phyloP scores from a whole-genome alignment of 2,888 invertebrate species.

The Athalia rosae region DNA sequence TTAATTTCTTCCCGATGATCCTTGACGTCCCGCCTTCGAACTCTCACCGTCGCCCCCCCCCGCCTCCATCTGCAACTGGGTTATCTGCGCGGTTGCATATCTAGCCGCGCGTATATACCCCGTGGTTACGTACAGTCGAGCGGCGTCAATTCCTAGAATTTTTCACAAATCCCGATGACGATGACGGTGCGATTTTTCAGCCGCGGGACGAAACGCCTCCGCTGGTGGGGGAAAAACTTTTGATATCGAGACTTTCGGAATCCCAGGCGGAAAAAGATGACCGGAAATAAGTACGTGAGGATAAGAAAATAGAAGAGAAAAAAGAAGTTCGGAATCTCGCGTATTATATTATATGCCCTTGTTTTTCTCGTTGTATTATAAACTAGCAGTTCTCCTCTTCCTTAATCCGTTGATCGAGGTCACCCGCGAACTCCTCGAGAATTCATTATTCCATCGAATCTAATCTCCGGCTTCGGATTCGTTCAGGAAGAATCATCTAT shows the following conservation, averaged over 20 bases:
- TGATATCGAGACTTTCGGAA: no score
- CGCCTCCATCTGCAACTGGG: neutral
- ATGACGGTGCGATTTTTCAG: no score
- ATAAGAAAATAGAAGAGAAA: no score
- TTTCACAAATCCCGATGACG: no score
- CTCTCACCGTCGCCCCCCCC: neutral
- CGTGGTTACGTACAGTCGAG: neutral
- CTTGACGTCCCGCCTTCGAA: constrained; percentile 16
- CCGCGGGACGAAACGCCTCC: neutral
- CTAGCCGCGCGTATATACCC: neutral
- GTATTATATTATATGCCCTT: neutral
- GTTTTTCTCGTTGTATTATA: neutral
- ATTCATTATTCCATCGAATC: constrained; percentile 15
- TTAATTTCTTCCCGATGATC: constrained; percentile 57
- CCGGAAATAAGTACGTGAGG: no score
- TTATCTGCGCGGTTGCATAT: neutral
- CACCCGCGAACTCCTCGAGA: constrained; percentile 15
- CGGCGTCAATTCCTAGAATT: neutral
- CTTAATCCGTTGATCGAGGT: constrained; percentile 5
- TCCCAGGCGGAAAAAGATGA: no score
- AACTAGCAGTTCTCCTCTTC: neutral
- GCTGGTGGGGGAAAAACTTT: neutral
- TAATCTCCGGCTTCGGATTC: constrained; percentile 19
- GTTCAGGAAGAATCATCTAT: constrained; percentile 8
- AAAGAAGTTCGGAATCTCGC: no score